Evolutionary conservation across 2,113 vertebrate genomes (phyloP).

Genomic region (Apus apus): DNA sequence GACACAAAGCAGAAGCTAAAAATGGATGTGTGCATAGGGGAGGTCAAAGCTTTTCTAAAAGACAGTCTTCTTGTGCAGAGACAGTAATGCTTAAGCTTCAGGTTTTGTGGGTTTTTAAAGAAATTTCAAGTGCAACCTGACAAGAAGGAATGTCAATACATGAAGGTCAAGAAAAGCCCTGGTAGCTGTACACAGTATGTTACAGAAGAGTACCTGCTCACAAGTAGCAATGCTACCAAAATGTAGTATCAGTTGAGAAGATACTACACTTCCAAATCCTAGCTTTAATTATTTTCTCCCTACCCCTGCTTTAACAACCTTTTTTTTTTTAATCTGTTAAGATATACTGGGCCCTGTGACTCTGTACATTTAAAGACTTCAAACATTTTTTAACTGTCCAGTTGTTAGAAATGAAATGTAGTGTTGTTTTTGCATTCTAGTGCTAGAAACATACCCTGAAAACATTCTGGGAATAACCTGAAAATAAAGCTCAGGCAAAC

Average conservation of each 20-base stretch:
- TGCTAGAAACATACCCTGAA: too few relatives aligned
- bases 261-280: background rate
- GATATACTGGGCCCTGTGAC: background rate
- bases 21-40: rapidly evolving
- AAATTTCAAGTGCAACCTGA: background rate
- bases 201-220: background rate
- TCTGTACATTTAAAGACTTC: background rate
- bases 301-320: background rate
- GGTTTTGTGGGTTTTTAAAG: background rate
- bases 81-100: background rate
- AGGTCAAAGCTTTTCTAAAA: background rate
- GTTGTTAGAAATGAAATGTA: too few relatives aligned
- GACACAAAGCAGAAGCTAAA: background rate
- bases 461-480: background rate
- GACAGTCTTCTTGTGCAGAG: background rate
- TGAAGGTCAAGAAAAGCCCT: background rate
- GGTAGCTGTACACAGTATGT: background rate
- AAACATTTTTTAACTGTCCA: background rate
- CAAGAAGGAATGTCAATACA: background rate
- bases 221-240: background rate
- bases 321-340: background rate
- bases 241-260: background rate
- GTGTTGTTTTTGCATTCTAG: too few relatives aligned
- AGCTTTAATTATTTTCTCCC: background rate
- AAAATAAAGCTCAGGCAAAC: background rate